A percentile compares a stretch with the other conserved stretches of the same genome.
These are phyloP conservation scores for Hippocampus kuda DNA, from an alignment of 2,797 vertebrate genomes.

Conservation along the genomic window DNA sequence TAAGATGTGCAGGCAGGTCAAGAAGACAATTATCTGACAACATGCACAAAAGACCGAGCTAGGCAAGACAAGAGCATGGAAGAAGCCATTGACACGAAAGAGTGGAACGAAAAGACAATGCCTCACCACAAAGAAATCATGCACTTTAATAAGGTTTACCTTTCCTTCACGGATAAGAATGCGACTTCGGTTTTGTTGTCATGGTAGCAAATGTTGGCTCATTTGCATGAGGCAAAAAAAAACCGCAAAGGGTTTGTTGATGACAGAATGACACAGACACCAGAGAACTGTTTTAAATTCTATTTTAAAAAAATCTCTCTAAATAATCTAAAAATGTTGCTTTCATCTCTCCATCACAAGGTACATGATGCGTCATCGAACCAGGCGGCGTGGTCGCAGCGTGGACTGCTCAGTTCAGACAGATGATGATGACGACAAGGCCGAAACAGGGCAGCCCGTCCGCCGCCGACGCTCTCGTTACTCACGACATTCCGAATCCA, in stretches of 20 bases:
- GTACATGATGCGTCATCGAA: slow-evolving; percentile 79
- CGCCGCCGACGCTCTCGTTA: slow-evolving; percentile 83
- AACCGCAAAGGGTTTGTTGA: background rate
- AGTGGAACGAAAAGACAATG: too few species aligned
- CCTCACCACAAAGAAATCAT: too few species aligned
- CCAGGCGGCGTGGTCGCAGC: slow-evolving; percentile 79
- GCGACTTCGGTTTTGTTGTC: background rate
- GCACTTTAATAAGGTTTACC: too few species aligned
- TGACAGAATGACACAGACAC: background rate
- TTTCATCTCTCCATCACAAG: slow-evolving; percentile 22
- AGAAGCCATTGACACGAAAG: too few species aligned
- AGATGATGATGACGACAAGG: slow-evolving; percentile 83
- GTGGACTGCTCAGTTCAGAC: slow-evolving; percentile 95
- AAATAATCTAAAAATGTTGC: background rate
- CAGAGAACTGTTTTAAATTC: background rate
- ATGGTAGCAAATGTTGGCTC: background rate
- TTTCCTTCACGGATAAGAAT: too few species aligned
- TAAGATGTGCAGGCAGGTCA: too few species aligned
- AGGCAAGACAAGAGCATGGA: too few species aligned
- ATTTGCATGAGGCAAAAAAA: background rate
- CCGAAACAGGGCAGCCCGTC: slow-evolving; percentile 86
- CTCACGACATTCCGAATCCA: slow-evolving; percentile 79
- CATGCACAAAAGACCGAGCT: too few species aligned
- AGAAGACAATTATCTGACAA: too few species aligned
- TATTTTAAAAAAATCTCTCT: background rate